These are phyloP conservation scores for Podabrus alpinus DNA, from an alignment of 2,888 invertebrate genomes.

Conservation along the genomic window DNA sequence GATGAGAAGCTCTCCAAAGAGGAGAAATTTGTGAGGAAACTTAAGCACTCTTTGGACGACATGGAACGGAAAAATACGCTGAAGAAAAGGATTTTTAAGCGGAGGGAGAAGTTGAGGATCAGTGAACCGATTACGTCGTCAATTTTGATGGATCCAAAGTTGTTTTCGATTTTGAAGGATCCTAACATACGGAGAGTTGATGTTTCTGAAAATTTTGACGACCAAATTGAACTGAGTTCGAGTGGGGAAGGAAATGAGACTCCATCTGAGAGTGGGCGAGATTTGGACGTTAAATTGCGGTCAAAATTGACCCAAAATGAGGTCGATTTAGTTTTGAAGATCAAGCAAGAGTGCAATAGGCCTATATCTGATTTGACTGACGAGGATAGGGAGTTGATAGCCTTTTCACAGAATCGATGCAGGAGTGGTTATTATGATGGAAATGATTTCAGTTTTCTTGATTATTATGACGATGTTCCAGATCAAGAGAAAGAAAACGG, in stretches of 20 bases:
- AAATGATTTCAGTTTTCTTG: not conserved
- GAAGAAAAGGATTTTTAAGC: conserved; percentile 33
- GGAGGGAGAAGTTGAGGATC: conserved; percentile 39
- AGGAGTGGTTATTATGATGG: conserved; percentile 7
- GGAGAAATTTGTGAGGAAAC: conserved; percentile 43
- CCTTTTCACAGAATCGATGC: conserved; percentile 37
- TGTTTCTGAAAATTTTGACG: not conserved
- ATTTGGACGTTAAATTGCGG: not conserved
- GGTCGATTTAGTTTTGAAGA: conserved; percentile 1
- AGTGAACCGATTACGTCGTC: conserved; percentile 44
- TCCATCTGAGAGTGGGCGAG: not conserved
- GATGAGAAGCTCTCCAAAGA: conserved; percentile 42
- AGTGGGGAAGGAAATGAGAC: not conserved
- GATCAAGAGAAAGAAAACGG: not conserved
- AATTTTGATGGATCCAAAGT: conserved; percentile 41
- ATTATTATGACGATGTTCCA: not conserved
- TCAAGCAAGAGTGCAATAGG: not conserved
- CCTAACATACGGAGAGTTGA: conserved; percentile 11
- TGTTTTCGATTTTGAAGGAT: conserved; percentile 30
- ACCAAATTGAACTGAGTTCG: not conserved
- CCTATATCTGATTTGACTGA: conserved; percentile 44
- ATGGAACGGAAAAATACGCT: conserved; percentile 42
- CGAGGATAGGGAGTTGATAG: conserved; percentile 42
- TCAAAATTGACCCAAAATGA: conserved; percentile 7
- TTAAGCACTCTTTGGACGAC: conserved; percentile 43